Conservation (phyloP, 2,113 vertebrate species). For the Barnardius zonarius region DNA sequence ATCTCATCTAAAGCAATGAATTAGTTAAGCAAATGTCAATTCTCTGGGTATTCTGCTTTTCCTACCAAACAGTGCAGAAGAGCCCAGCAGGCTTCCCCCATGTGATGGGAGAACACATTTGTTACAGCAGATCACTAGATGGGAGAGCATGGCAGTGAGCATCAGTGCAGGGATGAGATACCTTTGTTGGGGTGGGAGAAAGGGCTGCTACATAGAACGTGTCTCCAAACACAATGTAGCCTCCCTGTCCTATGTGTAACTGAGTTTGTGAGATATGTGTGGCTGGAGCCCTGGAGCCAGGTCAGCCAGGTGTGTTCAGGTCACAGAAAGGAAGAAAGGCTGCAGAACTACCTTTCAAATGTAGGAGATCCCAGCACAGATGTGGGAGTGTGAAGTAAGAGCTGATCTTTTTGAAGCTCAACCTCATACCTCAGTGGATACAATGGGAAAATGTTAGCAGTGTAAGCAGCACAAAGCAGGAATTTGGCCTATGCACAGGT, state of each 20-base stretch:
- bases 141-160: neutral
- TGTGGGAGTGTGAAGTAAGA: neutral
- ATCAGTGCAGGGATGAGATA: neutral
- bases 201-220: accelerated
- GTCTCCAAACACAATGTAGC: neutral
- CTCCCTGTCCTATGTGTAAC: neutral
- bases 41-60: neutral
- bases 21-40: neutral
- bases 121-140: neutral
- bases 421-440: accelerated
- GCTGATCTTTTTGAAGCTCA: neutral
- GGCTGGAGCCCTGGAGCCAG: neutral
- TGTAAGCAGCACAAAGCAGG: neutral
- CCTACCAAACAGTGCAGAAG: neutral
- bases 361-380: neutral
- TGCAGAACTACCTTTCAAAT: neutral
- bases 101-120: neutral
- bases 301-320: neutral
- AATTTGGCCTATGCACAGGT: neutral
- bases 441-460: neutral
- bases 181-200: neutral
- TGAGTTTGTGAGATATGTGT: neutral
- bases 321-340: neutral
- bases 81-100: neutral
- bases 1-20: neutral